A percentile compares a stretch with the other conserved stretches of the same genome.
phyloP scores from a whole-genome alignment of 2,113 vertebrate genomes.

The Panurus biarmicus region DNA sequence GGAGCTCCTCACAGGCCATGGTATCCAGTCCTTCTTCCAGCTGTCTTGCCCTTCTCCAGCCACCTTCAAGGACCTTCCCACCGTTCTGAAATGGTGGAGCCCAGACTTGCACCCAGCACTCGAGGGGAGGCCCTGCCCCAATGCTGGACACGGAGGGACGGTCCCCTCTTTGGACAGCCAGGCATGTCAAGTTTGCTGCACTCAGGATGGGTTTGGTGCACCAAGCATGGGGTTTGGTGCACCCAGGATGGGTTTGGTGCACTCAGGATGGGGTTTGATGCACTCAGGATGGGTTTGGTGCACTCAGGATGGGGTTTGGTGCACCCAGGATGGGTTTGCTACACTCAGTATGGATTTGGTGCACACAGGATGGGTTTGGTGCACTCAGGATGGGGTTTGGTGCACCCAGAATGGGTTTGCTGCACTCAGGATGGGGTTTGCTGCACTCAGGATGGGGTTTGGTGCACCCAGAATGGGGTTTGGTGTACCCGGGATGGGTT shows the following conservation, averaged over 20 bases:
- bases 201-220: background rate
- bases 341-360: background rate
- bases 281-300: too few relatives aligned
- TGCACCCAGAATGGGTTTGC: background rate
- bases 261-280: background rate
- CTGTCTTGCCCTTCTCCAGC: background rate
- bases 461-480: too few relatives aligned
- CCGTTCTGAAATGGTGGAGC: too few relatives aligned
- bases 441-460: too few relatives aligned
- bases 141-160: rapidly evolving
- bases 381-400: background rate
- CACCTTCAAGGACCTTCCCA: background rate
- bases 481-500: too few relatives aligned
- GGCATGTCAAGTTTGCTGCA: background rate
- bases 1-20: background rate
- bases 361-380: background rate
- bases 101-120: background rate
- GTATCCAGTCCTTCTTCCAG: background rate
- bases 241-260: background rate
- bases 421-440: background rate
- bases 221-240: background rate
- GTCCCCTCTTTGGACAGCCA: background rate
- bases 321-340: too few relatives aligned
- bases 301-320: too few relatives aligned
- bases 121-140: background rate